Conservation (phyloP, 2,888 invertebrate species). For the Eueremaeus valkanovi region DNA sequence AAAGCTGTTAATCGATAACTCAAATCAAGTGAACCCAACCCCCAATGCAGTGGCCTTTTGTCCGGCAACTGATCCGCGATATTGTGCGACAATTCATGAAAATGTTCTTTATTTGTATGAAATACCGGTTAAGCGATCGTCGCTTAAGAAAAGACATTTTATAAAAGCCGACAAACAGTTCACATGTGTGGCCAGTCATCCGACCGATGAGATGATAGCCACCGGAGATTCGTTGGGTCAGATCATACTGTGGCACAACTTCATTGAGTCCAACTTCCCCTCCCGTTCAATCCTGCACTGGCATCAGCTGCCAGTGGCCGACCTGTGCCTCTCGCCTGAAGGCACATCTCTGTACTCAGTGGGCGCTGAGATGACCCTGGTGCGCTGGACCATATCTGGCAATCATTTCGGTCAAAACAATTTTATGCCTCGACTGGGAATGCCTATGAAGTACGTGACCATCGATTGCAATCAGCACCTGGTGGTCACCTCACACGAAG, state of each 20-base stretch:
- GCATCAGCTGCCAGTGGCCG: slow-evolving; percentile 68
- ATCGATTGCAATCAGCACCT: slow-evolving; percentile 62
- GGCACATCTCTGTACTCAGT: slow-evolving; percentile 67
- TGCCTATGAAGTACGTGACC: slow-evolving; percentile 62
- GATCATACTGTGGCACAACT: slow-evolving; percentile 46
- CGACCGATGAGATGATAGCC: slow-evolving; percentile 36
- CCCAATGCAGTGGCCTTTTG: slow-evolving; percentile 29
- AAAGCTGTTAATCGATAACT: background rate
- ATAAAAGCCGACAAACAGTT: slow-evolving; percentile 18
- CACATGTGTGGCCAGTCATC: slow-evolving; percentile 40
- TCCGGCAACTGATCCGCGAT: background rate
- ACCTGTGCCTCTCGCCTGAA: slow-evolving; percentile 62
- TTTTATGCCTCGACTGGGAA: slow-evolving; percentile 67
- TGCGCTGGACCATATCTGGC: slow-evolving; percentile 63
- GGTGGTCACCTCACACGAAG: slow-evolving; percentile 64
- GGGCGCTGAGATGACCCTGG: slow-evolving; percentile 71
- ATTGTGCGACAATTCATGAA: slow-evolving; percentile 9
- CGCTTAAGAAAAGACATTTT: background rate
- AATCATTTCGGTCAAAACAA: slow-evolving; percentile 52
- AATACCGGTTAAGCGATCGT: slow-evolving; percentile 5
- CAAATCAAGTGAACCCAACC: background rate
- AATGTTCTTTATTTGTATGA: background rate
- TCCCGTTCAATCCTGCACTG: slow-evolving; percentile 64
- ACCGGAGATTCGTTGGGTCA: slow-evolving; percentile 40
- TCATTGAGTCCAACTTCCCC: slow-evolving; percentile 47